Evolutionary conservation across 2,888 invertebrate genomes (phyloP).

Genomic region (Himalopsyche japonica): DNA sequence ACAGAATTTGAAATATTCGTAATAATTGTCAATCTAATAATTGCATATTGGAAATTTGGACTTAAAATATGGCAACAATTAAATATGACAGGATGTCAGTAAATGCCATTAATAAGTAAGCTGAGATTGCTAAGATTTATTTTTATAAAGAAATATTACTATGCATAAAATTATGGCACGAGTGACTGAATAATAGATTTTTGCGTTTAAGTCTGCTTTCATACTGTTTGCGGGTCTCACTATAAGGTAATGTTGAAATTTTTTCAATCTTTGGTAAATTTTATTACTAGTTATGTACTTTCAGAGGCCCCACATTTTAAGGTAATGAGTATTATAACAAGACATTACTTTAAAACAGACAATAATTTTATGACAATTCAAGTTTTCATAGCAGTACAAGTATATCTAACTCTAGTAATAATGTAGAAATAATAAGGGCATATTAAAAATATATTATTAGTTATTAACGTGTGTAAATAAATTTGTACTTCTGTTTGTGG

Average conservation of each 20-base stretch:
- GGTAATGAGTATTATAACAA: not conserved
- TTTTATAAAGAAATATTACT: not conserved
- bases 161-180: not conserved
- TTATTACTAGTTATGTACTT: not conserved
- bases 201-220: not conserved
- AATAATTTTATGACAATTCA: not conserved
- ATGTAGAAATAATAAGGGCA: not conserved
- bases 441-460: not conserved
- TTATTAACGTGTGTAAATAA: not conserved
- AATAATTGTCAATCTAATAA: too few species aligned
- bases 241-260: not conserved
- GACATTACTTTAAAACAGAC: not conserved
- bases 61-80: too few species aligned
- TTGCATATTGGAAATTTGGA: too few species aligned
- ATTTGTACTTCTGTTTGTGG: slow-evolving; percentile 2
- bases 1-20: too few species aligned
- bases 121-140: too few species aligned
- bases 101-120: too few species aligned
- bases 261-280: not conserved
- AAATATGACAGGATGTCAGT: too few species aligned
- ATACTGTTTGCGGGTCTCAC: not conserved
- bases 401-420: not conserved
- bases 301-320: not conserved
- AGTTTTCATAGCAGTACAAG: not conserved
- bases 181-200: not conserved